These are phyloP conservation scores for Mesochorus sp. DNA, from an alignment of 2,888 invertebrate species.

Conservation along the genomic window DNA sequence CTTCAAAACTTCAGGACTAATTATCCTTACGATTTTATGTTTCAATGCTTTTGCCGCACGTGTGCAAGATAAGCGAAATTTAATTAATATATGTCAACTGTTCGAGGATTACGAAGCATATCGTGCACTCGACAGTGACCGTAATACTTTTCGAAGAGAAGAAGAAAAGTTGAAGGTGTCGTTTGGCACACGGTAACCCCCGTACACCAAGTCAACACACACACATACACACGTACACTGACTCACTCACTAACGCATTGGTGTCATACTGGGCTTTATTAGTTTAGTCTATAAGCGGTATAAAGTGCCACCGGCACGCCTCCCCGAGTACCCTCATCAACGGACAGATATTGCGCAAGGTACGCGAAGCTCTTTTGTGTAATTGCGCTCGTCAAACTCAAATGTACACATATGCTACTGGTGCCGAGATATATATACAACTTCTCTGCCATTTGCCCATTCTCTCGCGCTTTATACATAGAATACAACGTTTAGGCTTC, in stretches of 20 bases:
- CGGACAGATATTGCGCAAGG: slow-evolving; percentile 55
- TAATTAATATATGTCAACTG: no score
- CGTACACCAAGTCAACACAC: slow-evolving; percentile 33
- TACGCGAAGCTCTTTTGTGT: slow-evolving; percentile 50
- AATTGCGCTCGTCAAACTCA: slow-evolving; percentile 66
- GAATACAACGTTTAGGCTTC: slow-evolving; percentile 64
- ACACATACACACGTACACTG: slow-evolving; percentile 3
- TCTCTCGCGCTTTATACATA: slow-evolving; percentile 20
- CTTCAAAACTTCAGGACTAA: no score
- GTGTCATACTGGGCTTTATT: slow-evolving; percentile 59
- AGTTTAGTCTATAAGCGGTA: slow-evolving; percentile 60
- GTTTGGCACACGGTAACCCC: no score
- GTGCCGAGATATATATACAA: background rate
- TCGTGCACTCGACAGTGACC: no score
- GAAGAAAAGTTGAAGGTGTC: no score
- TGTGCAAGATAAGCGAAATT: no score
- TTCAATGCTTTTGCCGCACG: no score
- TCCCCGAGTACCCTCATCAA: slow-evolving; percentile 58
- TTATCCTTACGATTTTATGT: no score
- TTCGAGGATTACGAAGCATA: no score
- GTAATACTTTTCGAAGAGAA: no score
- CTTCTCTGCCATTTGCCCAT: slow-evolving; percentile 21
- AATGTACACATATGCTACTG: slow-evolving; percentile 53
- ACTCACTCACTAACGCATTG: slow-evolving; percentile 17
- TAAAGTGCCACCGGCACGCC: slow-evolving; percentile 55